Evolutionary conservation across 2,888 invertebrate genomes (phyloP), one percentile per base, ranked within the genome.

Genomic region (Macrosoma leucophasiata): DNA sequence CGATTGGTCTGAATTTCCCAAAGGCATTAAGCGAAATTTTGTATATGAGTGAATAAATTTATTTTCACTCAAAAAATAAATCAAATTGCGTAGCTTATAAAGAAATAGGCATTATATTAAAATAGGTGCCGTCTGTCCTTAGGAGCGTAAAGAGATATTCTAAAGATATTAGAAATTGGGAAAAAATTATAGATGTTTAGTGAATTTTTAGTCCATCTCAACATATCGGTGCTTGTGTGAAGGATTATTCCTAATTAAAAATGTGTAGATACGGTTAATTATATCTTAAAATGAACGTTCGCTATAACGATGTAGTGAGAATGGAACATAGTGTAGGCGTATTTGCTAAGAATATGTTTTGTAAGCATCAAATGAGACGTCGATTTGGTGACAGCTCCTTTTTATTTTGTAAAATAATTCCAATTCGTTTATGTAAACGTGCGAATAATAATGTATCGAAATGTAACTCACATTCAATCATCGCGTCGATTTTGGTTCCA

Each of bases 201-300:
- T 49, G 56, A 58, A 58, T 49, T 52, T 36, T 49, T 75, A 78
- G 78, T 81, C 78, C 77, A 81, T 74, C 62, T 74, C 60, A 60
- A 82, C 81, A 82, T 82, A 82, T 82, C 82, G 82, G 82, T 82
- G 82, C 82, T 82, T 79, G 69, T 60, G 64, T 65, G 67, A 64
- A 67, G 66, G 61, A 57, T 56, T 60, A 74, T 74, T 71, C 71
- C 71, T 77, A 73, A 65, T 64, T 62, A 65, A 58, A 55, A 58
- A 57, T 54, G 45, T 62, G 58, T 64, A 64, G 58, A 43, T 48
- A 49, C 46, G 46, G 28, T 13, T 46, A 36, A 46, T 53, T 54
- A 52, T 46, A 44, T 43, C 52, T 48, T 55, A 50, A 57, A 52
- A 50, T 44, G 46, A 55, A 54, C 55, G 66, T 65, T 68, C 64